Percentiles rank a stretch among this genome's conserved stretches.
Conservation (phyloP, 2,797 vertebrate genomes). For the Dicrostonyx torquatus region DNA sequence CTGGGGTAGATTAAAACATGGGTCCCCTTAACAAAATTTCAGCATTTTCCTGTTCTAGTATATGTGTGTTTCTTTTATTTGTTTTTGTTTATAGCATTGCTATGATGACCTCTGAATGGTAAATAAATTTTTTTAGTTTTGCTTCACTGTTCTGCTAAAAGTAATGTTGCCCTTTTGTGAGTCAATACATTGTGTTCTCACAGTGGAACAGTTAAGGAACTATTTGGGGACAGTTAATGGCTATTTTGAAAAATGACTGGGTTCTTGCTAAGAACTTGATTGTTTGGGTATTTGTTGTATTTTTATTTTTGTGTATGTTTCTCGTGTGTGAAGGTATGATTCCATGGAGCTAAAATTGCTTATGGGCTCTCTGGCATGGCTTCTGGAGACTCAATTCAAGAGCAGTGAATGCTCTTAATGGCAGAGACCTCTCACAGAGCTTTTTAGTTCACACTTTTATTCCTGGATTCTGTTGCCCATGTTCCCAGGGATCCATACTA, state of each 20-base stretch:
- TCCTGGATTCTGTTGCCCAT: not conserved
- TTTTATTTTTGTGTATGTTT: not conserved
- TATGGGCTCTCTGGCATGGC: not conserved
- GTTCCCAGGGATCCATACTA: not conserved
- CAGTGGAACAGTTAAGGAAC: not conserved
- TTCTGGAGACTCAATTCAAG: not conserved
- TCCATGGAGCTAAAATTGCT: not conserved
- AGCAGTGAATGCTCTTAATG: not conserved
- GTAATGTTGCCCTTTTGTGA: not conserved
- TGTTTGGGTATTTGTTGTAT: not conserved
- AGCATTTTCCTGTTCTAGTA: not conserved
- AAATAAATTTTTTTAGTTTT: not conserved
- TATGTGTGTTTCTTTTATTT: not conserved
- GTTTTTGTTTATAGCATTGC: not conserved
- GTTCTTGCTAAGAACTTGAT: not conserved
- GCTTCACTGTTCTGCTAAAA: not conserved
- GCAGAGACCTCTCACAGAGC: not conserved
- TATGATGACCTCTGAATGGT: not conserved
- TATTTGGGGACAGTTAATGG: not conserved
- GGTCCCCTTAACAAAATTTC: slow-evolving; percentile 8
- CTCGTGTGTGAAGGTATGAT: too few relatives aligned
- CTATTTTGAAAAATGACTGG: not conserved
- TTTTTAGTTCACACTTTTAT: not conserved
- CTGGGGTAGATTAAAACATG: not conserved
- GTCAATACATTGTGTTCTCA: not conserved